These are phyloP conservation scores for Mya arenaria DNA, from an alignment of 1,140 invertebrate species.

Conservation along the genomic window DNA sequence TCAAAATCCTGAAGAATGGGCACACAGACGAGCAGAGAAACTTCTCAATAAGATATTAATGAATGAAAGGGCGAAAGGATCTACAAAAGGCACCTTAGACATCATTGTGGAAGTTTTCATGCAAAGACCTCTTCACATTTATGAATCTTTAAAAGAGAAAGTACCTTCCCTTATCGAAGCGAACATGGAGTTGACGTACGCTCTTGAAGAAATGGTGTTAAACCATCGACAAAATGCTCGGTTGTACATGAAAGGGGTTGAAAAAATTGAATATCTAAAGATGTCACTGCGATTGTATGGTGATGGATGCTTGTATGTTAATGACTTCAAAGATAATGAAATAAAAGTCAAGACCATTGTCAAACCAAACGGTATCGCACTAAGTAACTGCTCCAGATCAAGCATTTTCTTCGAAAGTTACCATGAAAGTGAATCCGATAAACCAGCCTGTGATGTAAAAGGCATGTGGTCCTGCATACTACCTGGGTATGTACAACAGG, in stretches of 20 bases:
- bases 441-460: neutral
- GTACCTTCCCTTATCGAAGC: constrained; percentile 30
- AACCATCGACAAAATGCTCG: neutral
- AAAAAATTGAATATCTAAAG: constrained; percentile 18
- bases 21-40: constrained; percentile 33
- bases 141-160: constrained; percentile 1
- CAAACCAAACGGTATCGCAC: neutral
- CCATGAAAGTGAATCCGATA: neutral
- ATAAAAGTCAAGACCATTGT: constrained; percentile 9
- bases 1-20: constrained; percentile 35
- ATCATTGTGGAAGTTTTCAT: constrained; percentile 30
- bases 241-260: constrained; percentile 20
- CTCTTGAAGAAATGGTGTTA: neutral
- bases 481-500: neutral
- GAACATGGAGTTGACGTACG: constrained; percentile 8
- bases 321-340: constrained; percentile 41
- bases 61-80: neutral
- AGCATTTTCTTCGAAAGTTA: too few relatives aligned
- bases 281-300: constrained; percentile 8
- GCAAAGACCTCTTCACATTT: constrained; percentile 33
- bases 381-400: neutral
- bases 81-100: neutral
- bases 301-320: constrained; percentile 19
- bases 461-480: neutral
- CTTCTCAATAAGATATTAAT: constrained; percentile 11